Percentiles rank a stretch among this genome's conserved stretches.
Conservation (phyloP, 2,797 vertebrate genomes). For the Sus cebifrons region DNA sequence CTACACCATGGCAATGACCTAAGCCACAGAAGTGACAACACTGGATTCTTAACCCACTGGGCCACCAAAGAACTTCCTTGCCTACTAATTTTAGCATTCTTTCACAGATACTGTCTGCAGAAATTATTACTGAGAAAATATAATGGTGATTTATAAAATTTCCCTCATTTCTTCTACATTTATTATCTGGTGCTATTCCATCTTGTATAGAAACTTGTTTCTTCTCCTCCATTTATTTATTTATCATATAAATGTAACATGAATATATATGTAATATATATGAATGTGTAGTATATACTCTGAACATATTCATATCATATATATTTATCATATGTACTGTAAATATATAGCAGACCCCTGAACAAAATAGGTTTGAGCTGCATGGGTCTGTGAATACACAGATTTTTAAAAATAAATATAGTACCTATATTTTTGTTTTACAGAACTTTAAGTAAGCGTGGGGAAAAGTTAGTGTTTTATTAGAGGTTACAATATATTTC, state of each 20-base stretch:
- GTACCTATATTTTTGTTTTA: too few relatives aligned
- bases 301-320: background rate
- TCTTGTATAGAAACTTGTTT: slow-evolving; percentile 6
- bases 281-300: background rate
- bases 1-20: too few relatives aligned
- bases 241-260: background rate
- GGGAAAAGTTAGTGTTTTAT: too few relatives aligned
- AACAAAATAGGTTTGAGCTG: background rate
- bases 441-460: too few relatives aligned
- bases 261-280: background rate
- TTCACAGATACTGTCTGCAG: background rate
- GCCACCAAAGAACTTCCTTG: background rate
- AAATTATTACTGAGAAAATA: background rate
- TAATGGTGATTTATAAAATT: background rate
- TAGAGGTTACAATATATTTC: too few relatives aligned
- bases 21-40: too few relatives aligned
- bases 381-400: background rate
- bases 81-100: background rate
- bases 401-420: too few relatives aligned
- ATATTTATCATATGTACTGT: background rate
- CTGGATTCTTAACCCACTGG: too few relatives aligned
- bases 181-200: slow-evolving; percentile 38
- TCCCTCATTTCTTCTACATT: background rate
- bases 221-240: background rate
- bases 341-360: background rate